Base-by-base conservation (phyloP, 2,888 invertebrate genomes). In the Rotaria socialis region DNA sequence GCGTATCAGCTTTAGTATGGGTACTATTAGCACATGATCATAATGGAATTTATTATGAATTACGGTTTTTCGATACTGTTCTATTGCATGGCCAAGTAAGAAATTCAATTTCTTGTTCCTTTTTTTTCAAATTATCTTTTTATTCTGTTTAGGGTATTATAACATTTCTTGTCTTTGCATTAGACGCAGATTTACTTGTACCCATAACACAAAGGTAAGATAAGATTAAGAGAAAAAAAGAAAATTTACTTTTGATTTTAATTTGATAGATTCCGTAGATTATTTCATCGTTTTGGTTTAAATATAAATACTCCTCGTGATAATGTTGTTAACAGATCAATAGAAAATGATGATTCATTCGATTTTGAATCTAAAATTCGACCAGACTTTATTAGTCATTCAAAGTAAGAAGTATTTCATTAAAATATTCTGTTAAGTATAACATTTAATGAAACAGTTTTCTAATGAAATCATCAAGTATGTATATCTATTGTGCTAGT, bases 41-140 rank as follows among this genome's bases (percentile, higher is more conserved):
- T 35, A 75, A 80, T 47, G 97, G 96, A 0, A 94, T 97, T 87
- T 96, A 95, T 90, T 93, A 84, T 96, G 96, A 96, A 91, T 92
- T 97, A n/a, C 94, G 96, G 88, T 97, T 96, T 90, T 92, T 97
- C 47, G 96, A 97, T 90, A 94, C 95, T 41, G 94, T 95, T 43
- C 92, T 96, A 7, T 95, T 94, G 90, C 95, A 95, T 90, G 97
- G 97, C 0, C 96, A 91, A 90, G 91, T 91, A 88, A 87, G 88
- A 67, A 2, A n/a, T 41, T 56, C 7, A 67, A 11, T 85, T 56
- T 19, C n/a, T 50, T 47, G 50, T 67, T 27, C 19, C 43, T 16
- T 60, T 7, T 14, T 67, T 19, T 14, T 0, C 47, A 22, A 58
- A 52, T 52, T 58, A 19, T 74, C 35, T 50, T 35, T 84, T 10